Conservation (phyloP, 1,140 invertebrate species). For the Adoxophyes honmai region DNA sequence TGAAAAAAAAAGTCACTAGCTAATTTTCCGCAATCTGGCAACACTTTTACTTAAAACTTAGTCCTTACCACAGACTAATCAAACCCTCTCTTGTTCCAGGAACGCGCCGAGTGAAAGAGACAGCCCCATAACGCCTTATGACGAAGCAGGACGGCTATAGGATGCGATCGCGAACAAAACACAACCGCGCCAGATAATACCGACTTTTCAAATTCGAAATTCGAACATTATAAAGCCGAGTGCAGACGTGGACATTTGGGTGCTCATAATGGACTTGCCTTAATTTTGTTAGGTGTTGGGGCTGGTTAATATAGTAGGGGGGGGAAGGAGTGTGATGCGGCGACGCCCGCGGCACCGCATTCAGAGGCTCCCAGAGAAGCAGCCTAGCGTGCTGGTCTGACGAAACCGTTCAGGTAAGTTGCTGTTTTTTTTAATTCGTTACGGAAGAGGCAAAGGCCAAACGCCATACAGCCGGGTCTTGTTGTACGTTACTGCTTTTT, state of each 20-base stretch:
- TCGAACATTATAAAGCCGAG: not conserved
- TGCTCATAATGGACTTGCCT: conserved; percentile 47
- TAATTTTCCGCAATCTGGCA: no score
- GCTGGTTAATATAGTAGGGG: conserved; percentile 18
- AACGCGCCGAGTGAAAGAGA: conserved; percentile 43
- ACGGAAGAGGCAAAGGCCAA: no score
- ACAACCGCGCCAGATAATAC: conserved; percentile 59
- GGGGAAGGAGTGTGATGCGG: conserved; percentile 52
- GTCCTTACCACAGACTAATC: conserved; percentile 34
- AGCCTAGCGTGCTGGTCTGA: conserved; percentile 53
- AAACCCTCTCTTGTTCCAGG: conserved; percentile 56
- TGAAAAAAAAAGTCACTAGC: no score
- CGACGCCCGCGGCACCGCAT: conserved; percentile 42
- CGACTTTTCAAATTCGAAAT: conserved; percentile 5
- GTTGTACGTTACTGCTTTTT: no score
- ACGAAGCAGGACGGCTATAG: conserved; percentile 62
- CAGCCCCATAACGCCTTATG: conserved; percentile 52
- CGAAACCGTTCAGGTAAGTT: conserved; percentile 61
- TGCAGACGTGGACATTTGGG: conserved; percentile 29
- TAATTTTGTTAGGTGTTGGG: conserved; percentile 25
- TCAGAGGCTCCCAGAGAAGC: conserved; percentile 32
- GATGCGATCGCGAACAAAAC: conserved; percentile 52
- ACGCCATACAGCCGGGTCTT: no score
- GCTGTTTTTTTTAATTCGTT: no score
- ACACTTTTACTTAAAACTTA: no score